Conservation (phyloP, 2,113 vertebrate species). For the Calcarius ornatus region DNA sequence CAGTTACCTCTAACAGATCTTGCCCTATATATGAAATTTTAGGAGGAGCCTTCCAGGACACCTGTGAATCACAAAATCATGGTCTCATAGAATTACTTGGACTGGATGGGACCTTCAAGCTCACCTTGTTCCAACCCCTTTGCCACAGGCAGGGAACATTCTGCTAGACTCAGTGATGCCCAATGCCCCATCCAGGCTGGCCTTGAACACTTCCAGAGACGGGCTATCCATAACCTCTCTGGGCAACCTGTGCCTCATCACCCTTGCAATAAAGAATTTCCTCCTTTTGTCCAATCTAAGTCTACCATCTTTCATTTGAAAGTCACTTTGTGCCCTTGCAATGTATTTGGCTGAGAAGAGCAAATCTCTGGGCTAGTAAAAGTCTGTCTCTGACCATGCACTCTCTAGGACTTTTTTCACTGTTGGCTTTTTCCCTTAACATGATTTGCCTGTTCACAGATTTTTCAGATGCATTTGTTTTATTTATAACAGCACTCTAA, state of each 20-base stretch:
- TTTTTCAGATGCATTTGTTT: not conserved
- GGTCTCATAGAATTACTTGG: not conserved
- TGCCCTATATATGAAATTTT: not conserved
- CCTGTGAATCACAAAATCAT: not conserved
- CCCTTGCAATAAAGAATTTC: not conserved
- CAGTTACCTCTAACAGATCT: not conserved
- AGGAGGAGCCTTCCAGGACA: not conserved
- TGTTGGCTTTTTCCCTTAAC: not conserved
- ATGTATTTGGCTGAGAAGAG: not conserved
- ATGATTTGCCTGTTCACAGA: not conserved
- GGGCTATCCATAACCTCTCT: not conserved
- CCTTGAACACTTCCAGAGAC: not conserved
- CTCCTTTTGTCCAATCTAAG: not conserved
- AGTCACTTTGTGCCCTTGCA: rapidly evolving
- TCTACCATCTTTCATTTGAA: not conserved
- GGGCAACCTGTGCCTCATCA: not conserved
- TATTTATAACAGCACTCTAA: not conserved
- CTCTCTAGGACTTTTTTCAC: not conserved
- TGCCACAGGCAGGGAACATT: not conserved
- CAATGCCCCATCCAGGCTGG: not conserved
- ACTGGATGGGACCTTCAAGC: not conserved
- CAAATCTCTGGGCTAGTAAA: not conserved
- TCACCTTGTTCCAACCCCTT: rapidly evolving
- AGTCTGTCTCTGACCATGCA: not conserved
- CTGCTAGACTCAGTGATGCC: not conserved